A percentile compares a stretch with the other conserved stretches of the same genome.
Conservation (phyloP, 1,140 invertebrate genomes). For the Neelides sp. region DNA sequence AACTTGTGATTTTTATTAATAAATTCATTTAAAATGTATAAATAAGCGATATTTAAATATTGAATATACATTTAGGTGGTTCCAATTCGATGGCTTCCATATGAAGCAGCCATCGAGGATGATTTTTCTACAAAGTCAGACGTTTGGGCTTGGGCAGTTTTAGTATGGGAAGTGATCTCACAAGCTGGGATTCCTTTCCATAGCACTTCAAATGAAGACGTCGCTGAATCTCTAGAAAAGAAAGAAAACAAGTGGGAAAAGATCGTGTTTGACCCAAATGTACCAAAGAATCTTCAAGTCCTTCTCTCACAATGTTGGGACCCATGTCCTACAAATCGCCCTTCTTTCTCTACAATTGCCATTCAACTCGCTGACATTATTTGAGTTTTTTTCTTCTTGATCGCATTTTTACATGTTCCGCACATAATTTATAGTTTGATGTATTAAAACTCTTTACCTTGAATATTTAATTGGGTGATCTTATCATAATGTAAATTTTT, state of each 20-base stretch:
- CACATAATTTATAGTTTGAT: too few relatives aligned
- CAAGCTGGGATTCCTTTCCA: constrained; percentile 74
- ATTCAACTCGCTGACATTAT: constrained; percentile 23
- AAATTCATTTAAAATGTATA: background rate
- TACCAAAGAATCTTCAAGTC: constrained; percentile 15
- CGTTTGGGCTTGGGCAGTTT: constrained; percentile 77
- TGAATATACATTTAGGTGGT: constrained; percentile 41
- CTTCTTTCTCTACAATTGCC: constrained; percentile 24
- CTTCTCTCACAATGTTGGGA: constrained; percentile 23
- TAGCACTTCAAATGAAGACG: constrained; percentile 61
- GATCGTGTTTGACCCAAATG: constrained; percentile 34
- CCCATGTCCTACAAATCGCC: constrained; percentile 23
- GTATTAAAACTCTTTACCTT: too few relatives aligned
- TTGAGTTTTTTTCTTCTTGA: too few relatives aligned
- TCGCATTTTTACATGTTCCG: too few relatives aligned
- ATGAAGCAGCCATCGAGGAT: constrained; percentile 76
- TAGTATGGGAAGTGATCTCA: constrained; percentile 83
- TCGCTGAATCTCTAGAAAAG: constrained; percentile 54
- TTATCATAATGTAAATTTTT: too few relatives aligned
- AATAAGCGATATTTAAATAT: background rate
- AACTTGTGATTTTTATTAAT: background rate
- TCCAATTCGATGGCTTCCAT: constrained; percentile 72
- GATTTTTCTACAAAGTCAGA: constrained; percentile 89
- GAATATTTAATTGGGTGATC: too few relatives aligned
- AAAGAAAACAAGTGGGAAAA: constrained; percentile 48